Evolutionary conservation across 2,888 invertebrate species (phyloP), one percentile per base, ranked within the genome.

Genomic region (Serripes groenlandicus): DNA sequence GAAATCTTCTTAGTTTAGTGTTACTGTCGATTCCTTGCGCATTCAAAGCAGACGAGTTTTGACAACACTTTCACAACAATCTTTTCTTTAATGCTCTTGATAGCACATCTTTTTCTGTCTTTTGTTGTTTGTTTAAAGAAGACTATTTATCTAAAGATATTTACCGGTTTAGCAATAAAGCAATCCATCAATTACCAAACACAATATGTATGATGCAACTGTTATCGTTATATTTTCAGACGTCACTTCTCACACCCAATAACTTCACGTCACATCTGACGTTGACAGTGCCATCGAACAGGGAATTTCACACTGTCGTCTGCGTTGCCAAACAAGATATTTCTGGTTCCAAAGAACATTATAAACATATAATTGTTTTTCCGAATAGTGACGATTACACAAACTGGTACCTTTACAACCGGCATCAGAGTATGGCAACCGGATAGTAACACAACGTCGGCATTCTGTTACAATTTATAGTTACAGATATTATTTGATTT

Each of bases 291-390:
- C 42, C 66, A 28, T 32, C 34, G 9, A 66, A 42, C 42, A 37
- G 42, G 15, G 66, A 66, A 26, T 42, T 66, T 9, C 66, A 66
- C 26, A 66, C 66, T 15, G 66, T 66, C 23, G 37, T 42, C 4
- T 66, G 66, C 42, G 66, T 66, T 4, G 66, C 66, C 15, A 66
- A 66, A 42, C 66, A 66, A 28, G 42, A 66, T 42, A 42, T 66
- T 23, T 21, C 21, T 11, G 34, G 21, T 21, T 37, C 37, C 11
- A 37, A 66, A 32, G 66, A 66, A 35, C 66, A 66, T 42, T 66
- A 66, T 28, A 66, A 37, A 35, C 23, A 66, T 28, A 28, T 66
- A 0, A 28, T 66, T 2, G 66, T 66, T 15, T 66, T 66, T 28
- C 66, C 66, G 5, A 26, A 37, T 1, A 66, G 66, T 11, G 66